Evolutionary conservation across 2,888 invertebrate species (phyloP), one percentile per base, ranked within the genome.

Genomic region (Idaea aversata): DNA sequence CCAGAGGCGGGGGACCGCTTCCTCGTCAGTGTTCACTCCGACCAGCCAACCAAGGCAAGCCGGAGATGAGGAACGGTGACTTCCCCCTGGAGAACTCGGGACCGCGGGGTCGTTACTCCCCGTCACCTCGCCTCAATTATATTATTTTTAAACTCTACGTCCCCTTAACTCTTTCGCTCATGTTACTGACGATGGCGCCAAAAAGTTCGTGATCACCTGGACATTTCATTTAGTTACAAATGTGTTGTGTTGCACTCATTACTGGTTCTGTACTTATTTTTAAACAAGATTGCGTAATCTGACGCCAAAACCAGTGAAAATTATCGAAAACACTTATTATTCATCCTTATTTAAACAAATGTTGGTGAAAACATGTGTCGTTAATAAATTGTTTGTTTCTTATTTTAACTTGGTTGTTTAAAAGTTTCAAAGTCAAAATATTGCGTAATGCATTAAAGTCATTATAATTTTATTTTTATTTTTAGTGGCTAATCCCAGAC

Each of bases 141-240:
- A 25, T 25, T 25, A 25, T 25, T 25, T 25, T 25, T 25, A 25
- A 25, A 25, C 25, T 25, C 25, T 25, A 25, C 25, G 25, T 25
- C 25, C 25, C 25, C 25, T 25, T 16, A 59, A 15, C 15, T 59
- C 16, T 15, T 7, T 15, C 1, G 58, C 7, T 25, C 13, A 25
- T 16, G 25, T 15, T 58, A 59, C 15, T 59, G 16, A 15, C 15
- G 58, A 59, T 16, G 59, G 59, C 59, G 59, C 59, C 59, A 59
- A 59, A 34, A 47, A 7, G 34, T 34, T 58, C 13, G 59, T 34
- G 59, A 15, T 59, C 59, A 59, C 59, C 34, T 59, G 59, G 34
- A 5, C 16, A 16, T 59, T 59, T 59, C 3, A 16, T n/a, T 5
- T 58, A 7, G 16, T 6, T 58, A 16, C 58, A 58, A 58, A 16